Evolutionary conservation across 2,113 vertebrate genomes (phyloP).

Genomic region (Cyanoramphus novaezelandiae): DNA sequence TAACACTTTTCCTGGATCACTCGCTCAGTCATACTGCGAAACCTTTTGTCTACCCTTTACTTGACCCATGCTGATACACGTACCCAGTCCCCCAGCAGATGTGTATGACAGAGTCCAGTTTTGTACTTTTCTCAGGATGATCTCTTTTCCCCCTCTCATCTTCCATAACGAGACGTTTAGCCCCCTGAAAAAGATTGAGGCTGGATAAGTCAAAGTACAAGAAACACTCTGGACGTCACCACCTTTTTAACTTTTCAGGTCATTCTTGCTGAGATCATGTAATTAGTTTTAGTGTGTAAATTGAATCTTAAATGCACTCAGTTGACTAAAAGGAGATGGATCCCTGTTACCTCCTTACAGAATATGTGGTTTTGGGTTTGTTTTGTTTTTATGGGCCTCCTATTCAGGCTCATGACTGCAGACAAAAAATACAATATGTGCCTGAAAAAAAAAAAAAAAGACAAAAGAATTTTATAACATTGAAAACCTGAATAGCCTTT

Average conservation of each 20-base stretch:
- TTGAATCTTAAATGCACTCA: conserved; percentile 74
- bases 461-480: conserved; percentile 84
- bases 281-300: conserved; percentile 72
- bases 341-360: conserved; percentile 78
- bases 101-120: not conserved
- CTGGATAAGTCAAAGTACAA: conserved; percentile 32
- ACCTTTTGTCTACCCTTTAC: not conserved
- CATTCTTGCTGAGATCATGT: conserved; percentile 52
- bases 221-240: conserved; percentile 35
- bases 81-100: not conserved
- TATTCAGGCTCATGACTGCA: conserved; percentile 76
- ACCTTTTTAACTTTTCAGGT: conserved; percentile 60
- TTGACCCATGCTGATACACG: not conserved
- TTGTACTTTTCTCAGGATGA: conserved; percentile 48
- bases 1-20: not conserved
- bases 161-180: not conserved
- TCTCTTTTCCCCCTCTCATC: not conserved
- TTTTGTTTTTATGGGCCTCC: conserved; percentile 69
- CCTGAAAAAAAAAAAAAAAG: conserved; percentile 83
- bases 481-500: conserved; percentile 86
- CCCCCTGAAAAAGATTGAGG: conserved; percentile 39
- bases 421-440: conserved; percentile 83
- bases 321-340: conserved; percentile 63
- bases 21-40: not conserved
- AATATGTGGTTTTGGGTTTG: conserved; percentile 48